Evolutionary conservation across 1,140 invertebrate genomes (phyloP).

Genomic region (Scaptomyza pallida): DNA sequence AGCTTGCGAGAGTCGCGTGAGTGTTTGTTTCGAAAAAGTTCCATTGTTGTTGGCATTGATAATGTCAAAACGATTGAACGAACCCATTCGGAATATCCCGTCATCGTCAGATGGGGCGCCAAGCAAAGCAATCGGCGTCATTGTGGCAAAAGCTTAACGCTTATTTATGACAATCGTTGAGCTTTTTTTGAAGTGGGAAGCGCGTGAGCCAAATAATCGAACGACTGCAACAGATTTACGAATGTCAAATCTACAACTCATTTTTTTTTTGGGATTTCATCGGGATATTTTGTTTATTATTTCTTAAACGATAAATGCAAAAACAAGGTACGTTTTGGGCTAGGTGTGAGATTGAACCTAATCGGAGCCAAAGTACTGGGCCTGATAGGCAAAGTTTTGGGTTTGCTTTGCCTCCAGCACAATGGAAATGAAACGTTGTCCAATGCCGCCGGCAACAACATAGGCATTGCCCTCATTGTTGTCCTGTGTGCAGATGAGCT

Average conservation of each 20-base stretch:
- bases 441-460: constrained; percentile 75
- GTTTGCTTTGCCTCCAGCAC: constrained; percentile 72
- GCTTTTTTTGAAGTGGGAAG: constrained; percentile 43
- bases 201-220: constrained; percentile 55
- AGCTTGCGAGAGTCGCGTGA: constrained; percentile 1
- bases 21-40: constrained; percentile 11
- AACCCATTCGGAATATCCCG: constrained; percentile 19
- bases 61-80: constrained; percentile 10
- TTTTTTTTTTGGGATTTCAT: constrained; percentile 8
- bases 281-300: constrained; percentile 8
- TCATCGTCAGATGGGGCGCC: constrained; percentile 3
- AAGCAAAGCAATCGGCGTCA: not conserved
- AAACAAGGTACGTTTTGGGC: not conserved
- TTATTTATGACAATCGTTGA: constrained; percentile 49
- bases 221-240: constrained; percentile 28
- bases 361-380: constrained; percentile 60
- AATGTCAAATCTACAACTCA: not conserved
- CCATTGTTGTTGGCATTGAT: constrained; percentile 13
- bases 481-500: constrained; percentile 73
- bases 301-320: constrained; percentile 6
- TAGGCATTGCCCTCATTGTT: constrained; percentile 68
- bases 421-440: constrained; percentile 74
- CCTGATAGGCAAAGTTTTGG: constrained; percentile 66
- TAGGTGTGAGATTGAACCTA: constrained; percentile 7
- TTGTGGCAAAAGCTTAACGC: not conserved